These are phyloP conservation scores for Ariolimax columbianus DNA, from an alignment of 2,888 invertebrate genomes.

Conservation along the genomic window DNA sequence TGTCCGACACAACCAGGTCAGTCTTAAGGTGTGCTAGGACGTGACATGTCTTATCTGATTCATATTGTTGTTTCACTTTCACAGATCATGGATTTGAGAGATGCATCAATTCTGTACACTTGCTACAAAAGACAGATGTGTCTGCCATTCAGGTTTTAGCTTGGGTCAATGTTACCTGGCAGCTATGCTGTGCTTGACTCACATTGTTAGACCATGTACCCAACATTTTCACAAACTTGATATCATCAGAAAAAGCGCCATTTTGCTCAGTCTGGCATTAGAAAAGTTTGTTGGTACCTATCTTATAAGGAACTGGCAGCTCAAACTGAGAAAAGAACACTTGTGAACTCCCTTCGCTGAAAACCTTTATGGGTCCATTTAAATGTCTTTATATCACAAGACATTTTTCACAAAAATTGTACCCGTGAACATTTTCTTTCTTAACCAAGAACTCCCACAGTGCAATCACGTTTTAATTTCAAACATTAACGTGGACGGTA, in stretches of 20 bases:
- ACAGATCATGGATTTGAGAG: too few relatives aligned
- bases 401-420: too few relatives aligned
- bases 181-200: too few relatives aligned
- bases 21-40: too few relatives aligned
- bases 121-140: not conserved
- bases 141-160: not conserved
- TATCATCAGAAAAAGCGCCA: too few relatives aligned
- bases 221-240: too few relatives aligned
- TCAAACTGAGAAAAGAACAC: not conserved
- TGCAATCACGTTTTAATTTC: not conserved
- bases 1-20: too few relatives aligned
- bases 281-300: not conserved
- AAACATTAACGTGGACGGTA: not conserved
- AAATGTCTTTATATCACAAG: too few relatives aligned
- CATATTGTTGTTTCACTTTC: too few relatives aligned
- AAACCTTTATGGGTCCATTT: not conserved
- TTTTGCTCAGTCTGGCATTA: too few relatives aligned
- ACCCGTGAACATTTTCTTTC: not conserved
- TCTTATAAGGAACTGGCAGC: not conserved
- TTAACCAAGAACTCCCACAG: not conserved
- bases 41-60: too few relatives aligned
- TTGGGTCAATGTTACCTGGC: not conserved
- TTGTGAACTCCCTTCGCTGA: not conserved
- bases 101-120: not conserved
- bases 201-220: too few relatives aligned